Conservation (phyloP, 2,888 invertebrate species). For the Trissolcus brochymenae region DNA sequence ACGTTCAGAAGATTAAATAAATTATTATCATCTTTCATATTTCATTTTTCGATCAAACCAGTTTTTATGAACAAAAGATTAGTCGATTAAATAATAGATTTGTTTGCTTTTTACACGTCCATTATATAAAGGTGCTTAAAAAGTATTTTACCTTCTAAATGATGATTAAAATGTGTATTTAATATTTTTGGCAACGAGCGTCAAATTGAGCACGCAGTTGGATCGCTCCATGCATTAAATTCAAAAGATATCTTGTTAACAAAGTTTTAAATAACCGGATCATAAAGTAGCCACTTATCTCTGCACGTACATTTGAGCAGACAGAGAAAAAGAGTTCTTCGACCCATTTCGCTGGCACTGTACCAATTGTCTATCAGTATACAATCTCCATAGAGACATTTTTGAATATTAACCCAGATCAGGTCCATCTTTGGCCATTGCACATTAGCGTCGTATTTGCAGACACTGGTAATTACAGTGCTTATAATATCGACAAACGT, state of each 20-base stretch:
- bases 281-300: constrained; percentile 38
- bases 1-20: not conserved
- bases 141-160: too few relatives aligned
- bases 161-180: too few relatives aligned
- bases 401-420: constrained; percentile 44
- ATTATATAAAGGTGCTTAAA: too few relatives aligned
- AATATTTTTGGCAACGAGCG: not conserved
- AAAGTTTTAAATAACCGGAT: constrained; percentile 33
- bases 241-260: constrained; percentile 32
- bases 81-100: too few relatives aligned
- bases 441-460: constrained; percentile 13
- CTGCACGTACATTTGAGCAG: constrained; percentile 29
- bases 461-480: constrained; percentile 29
- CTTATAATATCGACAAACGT: constrained; percentile 13
- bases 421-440: too few relatives aligned
- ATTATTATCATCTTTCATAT: too few relatives aligned
- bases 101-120: too few relatives aligned
- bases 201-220: constrained; percentile 2
- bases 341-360: constrained; percentile 38
- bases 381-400: constrained; percentile 36
- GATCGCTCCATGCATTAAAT: constrained; percentile 13
- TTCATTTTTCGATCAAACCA: too few relatives aligned
- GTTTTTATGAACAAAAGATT: too few relatives aligned
- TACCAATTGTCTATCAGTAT: constrained; percentile 49
- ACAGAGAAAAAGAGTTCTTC: constrained; percentile 33